Evolutionary conservation across 2,797 vertebrate species (phyloP).

Genomic region (Gymnopithys bicolor): DNA sequence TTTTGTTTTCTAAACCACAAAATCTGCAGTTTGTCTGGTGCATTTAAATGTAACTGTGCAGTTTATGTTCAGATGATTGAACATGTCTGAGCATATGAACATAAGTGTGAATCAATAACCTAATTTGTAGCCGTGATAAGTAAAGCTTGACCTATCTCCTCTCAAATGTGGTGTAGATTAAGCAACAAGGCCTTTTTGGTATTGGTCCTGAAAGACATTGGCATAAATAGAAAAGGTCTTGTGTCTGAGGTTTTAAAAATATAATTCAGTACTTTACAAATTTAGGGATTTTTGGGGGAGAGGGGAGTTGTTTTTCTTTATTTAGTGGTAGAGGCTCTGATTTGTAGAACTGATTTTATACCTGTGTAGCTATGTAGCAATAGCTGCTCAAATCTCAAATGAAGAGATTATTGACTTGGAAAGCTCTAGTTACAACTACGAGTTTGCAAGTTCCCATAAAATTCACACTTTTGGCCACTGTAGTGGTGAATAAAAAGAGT

Average conservation of each 20-base stretch:
- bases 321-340: conserved; percentile 5
- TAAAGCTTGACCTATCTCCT: conserved; percentile 4
- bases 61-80: not conserved
- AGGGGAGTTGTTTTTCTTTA: not conserved
- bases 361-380: conserved; percentile 26
- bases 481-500: conserved; percentile 85
- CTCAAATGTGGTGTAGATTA: not conserved
- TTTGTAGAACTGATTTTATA: not conserved
- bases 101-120: not conserved
- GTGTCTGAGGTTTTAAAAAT: not conserved
- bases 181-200: not conserved
- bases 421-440: conserved; percentile 76
- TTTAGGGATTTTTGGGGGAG: accelerated
- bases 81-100: not conserved
- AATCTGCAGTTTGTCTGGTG: not conserved
- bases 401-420: conserved; percentile 79
- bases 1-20: conserved; percentile 16
- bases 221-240: not conserved
- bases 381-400: conserved; percentile 60
- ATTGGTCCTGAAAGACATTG: not conserved
- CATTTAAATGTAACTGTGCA: not conserved
- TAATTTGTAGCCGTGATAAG: not conserved
- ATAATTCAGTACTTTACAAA: not conserved
- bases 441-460: conserved; percentile 85
- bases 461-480: conserved; percentile 82